Evolutionary conservation across 2,888 invertebrate genomes (phyloP).

Genomic region (Acanthacorydalis orientalis): DNA sequence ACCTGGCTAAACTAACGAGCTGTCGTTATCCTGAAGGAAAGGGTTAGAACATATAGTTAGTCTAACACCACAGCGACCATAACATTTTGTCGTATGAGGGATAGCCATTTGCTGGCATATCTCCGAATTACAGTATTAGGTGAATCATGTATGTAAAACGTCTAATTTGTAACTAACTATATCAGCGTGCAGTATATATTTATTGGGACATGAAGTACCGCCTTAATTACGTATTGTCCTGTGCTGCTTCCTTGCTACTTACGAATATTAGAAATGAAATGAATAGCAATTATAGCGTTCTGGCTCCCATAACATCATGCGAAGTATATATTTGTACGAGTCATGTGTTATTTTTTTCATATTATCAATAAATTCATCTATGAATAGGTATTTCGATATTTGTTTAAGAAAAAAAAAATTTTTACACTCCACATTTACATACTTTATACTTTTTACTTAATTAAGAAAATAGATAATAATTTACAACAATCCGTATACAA

Average conservation of each 20-base stretch:
- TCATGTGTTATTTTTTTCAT: too few relatives aligned
- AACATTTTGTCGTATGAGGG: background rate
- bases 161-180: slow-evolving; percentile 5
- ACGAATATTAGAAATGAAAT: background rate
- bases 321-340: background rate
- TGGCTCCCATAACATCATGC: background rate
- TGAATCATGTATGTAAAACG: slow-evolving; percentile 1
- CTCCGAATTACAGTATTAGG: slow-evolving; percentile 1
- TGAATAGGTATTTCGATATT: too few relatives aligned
- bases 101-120: too few relatives aligned
- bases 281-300: background rate
- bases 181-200: slow-evolving; percentile 4
- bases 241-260: background rate
- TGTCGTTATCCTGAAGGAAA: too few relatives aligned
- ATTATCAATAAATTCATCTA: too few relatives aligned
- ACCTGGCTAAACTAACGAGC: background rate
- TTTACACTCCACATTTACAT: too few relatives aligned
- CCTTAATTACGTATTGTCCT: slow-evolving; percentile 4
- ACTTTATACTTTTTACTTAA: too few relatives aligned
- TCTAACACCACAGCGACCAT: background rate
- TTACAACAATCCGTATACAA: too few relatives aligned
- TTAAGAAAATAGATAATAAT: too few relatives aligned
- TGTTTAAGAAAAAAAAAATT: too few relatives aligned
- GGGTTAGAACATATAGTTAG: background rate
- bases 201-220: slow-evolving; percentile 4